Evolutionary conservation across 2,113 vertebrate genomes (phyloP).

Genomic region (Trematocara marginatum): DNA sequence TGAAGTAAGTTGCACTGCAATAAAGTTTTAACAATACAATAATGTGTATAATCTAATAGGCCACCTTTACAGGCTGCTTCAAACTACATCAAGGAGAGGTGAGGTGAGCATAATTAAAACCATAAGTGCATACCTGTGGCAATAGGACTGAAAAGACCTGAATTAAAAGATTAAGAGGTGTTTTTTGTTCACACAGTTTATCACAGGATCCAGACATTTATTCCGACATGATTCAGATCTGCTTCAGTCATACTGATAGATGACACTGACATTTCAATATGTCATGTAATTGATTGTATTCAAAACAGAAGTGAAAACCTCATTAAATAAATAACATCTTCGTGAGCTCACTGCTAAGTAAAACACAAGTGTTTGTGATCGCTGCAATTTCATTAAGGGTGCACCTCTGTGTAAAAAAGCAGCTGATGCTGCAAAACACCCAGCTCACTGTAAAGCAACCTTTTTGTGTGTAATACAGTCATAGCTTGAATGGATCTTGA

Average conservation of each 20-base stretch:
- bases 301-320: neutral
- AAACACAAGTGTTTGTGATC: neutral
- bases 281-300: neutral
- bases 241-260: neutral
- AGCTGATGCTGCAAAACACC: neutral
- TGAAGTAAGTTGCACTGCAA: neutral
- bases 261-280: neutral
- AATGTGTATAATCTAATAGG: neutral
- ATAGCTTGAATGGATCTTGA: neutral
- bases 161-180: neutral
- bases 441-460: neutral
- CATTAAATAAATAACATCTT: neutral
- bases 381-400: neutral
- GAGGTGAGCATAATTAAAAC: neutral
- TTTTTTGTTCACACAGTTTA: neutral
- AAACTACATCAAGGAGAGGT: neutral
- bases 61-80: neutral
- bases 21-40: neutral
- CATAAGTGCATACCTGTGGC: neutral
- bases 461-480: neutral
- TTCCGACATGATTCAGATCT: neutral
- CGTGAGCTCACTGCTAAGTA: neutral
- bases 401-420: neutral
- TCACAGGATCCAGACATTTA: neutral
- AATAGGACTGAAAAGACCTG: neutral